Conservation (phyloP, 2,797 vertebrate genomes). For the Smutsia gigantea region DNA sequence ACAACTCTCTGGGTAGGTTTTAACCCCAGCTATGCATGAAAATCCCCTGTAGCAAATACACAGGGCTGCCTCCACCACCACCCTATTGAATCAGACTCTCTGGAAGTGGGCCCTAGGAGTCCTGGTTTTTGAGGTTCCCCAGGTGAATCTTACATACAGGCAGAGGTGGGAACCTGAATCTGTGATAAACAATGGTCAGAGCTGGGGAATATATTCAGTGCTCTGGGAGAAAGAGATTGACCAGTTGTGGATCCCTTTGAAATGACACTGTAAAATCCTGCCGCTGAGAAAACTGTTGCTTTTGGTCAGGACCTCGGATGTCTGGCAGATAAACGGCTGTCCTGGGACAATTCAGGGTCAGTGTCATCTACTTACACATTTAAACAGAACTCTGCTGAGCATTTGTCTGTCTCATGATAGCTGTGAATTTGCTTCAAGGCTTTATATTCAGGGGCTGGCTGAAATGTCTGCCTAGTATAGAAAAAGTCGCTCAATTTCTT, state of each 20-base stretch:
- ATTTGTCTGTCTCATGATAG: background rate
- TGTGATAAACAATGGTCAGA: background rate
- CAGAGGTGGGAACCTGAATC: background rate
- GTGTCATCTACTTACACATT: background rate
- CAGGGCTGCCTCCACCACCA: background rate
- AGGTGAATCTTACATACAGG: background rate
- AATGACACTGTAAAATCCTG: constrained; percentile 11
- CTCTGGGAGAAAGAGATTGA: background rate
- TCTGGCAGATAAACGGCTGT: background rate
- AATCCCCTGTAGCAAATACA: background rate
- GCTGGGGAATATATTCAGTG: background rate
- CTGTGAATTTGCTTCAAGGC: constrained; percentile 27
- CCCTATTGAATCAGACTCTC: background rate
- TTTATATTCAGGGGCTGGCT: background rate
- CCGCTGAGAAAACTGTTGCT: background rate
- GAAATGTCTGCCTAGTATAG: background rate
- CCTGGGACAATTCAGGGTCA: constrained; percentile 43
- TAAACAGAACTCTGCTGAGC: background rate
- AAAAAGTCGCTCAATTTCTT: constrained; percentile 28
- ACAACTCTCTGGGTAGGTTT: background rate
- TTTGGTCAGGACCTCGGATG: background rate
- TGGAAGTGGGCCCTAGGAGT: background rate
- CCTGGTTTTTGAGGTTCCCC: background rate
- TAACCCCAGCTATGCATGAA: background rate
- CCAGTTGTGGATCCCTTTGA: background rate